Evolutionary conservation across 2,888 invertebrate species (phyloP).

Genomic region (Sarcophaga caerulescens): DNA sequence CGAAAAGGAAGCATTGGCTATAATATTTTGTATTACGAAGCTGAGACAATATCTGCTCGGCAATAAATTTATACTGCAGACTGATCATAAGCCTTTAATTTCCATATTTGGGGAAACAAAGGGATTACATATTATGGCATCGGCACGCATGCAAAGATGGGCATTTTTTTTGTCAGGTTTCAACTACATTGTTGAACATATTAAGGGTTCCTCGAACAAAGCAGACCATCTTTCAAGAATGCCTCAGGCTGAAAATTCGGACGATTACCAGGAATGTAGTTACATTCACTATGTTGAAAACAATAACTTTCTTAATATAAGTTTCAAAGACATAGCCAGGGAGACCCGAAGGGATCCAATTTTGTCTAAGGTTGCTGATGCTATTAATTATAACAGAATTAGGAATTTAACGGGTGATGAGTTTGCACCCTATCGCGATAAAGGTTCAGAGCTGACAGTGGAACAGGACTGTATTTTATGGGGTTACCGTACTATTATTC

Average conservation of each 20-base stretch:
- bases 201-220: background rate
- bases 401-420: background rate
- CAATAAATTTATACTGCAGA: conserved; percentile 5
- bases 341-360: conserved; percentile 5
- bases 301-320: background rate
- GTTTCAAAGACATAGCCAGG: conserved; percentile 17
- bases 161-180: conserved; percentile 14
- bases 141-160: conserved; percentile 15
- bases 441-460: background rate
- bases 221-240: conserved; percentile 2
- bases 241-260: background rate
- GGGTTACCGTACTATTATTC: conserved; percentile 23
- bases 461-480: conserved; percentile 32
- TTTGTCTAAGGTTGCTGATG: conserved; percentile 2
- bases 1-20: conserved; percentile 8
- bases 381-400: background rate
- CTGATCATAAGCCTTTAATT: conserved; percentile 3
- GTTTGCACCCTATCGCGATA: background rate
- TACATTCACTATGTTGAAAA: background rate
- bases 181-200: conserved; percentile 3
- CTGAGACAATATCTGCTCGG: background rate
- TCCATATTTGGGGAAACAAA: conserved; percentile 4
- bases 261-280: background rate
- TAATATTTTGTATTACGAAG: conserved; percentile 10
- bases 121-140: conserved; percentile 8